These are phyloP conservation scores for Brotula barbata DNA, from an alignment of 2,797 vertebrate genomes.

Conservation along the genomic window DNA sequence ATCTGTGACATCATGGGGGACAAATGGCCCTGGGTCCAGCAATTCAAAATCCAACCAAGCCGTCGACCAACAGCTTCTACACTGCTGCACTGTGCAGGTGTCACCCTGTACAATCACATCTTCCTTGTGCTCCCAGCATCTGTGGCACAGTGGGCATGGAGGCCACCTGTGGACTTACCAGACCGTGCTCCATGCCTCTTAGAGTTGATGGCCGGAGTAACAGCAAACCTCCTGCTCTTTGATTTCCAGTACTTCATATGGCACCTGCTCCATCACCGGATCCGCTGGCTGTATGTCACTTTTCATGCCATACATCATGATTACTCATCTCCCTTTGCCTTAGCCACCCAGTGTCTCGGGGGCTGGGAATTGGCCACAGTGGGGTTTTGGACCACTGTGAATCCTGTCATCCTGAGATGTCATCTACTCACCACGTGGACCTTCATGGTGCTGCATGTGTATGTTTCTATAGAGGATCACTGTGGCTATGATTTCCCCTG, in stretches of 20 bases:
- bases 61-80: constrained; percentile 63
- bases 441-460: constrained; percentile 76
- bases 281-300: constrained; percentile 75
- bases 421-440: constrained; percentile 76
- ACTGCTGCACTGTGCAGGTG: constrained; percentile 72
- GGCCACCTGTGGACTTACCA: constrained; percentile 72
- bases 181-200: constrained; percentile 66
- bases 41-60: constrained; percentile 75
- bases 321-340: constrained; percentile 69
- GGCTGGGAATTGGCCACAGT: constrained; percentile 76
- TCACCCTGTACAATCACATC: constrained; percentile 76
- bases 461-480: constrained; percentile 75
- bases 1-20: constrained; percentile 74
- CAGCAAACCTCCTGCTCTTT: constrained; percentile 77
- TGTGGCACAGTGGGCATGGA: constrained; percentile 78
- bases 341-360: constrained; percentile 74
- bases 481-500: constrained; percentile 79
- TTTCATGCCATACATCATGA: constrained; percentile 78
- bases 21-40: constrained; percentile 68
- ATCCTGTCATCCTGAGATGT: constrained; percentile 69
- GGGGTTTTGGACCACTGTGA: constrained; percentile 76
- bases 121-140: constrained; percentile 78
- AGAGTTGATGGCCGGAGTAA: constrained; percentile 68
- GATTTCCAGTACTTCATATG: constrained; percentile 82
- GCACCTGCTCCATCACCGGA: constrained; percentile 76